Evolutionary conservation across 2,797 vertebrate species (phyloP).

Genomic region (Eidolon dupreanum): DNA sequence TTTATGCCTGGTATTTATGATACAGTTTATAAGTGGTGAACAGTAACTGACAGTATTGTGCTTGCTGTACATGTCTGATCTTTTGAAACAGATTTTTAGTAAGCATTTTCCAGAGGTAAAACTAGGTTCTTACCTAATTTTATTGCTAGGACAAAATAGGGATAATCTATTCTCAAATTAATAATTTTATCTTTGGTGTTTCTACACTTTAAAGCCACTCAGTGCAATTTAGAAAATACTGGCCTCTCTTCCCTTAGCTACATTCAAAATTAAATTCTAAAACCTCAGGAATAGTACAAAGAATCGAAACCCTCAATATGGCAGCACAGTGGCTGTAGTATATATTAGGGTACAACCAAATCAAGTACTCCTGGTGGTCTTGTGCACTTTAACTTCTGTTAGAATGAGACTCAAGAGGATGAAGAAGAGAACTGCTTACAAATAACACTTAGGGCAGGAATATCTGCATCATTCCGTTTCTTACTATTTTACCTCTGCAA

Average conservation of each 20-base stretch:
- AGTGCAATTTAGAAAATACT: slow-evolving; percentile 76
- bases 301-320: slow-evolving; percentile 64
- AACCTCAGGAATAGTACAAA: slow-evolving; percentile 66
- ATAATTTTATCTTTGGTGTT: slow-evolving; percentile 58
- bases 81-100: slow-evolving; percentile 61
- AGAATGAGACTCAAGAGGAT: slow-evolving; percentile 65
- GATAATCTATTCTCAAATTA: slow-evolving; percentile 43
- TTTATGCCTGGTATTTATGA: slow-evolving; percentile 58
- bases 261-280: slow-evolving; percentile 65
- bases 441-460: slow-evolving; percentile 80
- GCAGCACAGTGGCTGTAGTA: slow-evolving; percentile 64
- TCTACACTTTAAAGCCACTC: slow-evolving; percentile 71
- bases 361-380: slow-evolving; percentile 77
- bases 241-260: slow-evolving; percentile 47
- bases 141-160: slow-evolving; percentile 60
- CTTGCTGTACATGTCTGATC: slow-evolving; percentile 78
- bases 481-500: slow-evolving; percentile 79
- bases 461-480: slow-evolving; percentile 78
- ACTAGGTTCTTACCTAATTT: slow-evolving; percentile 55
- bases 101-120: slow-evolving; percentile 74
- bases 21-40: slow-evolving; percentile 63
- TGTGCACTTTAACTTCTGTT: slow-evolving; percentile 88
- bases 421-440: slow-evolving; percentile 73
- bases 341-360: slow-evolving; percentile 72
- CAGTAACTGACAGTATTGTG: slow-evolving; percentile 77